phyloP scores from a whole-genome alignment of 2,888 invertebrate genomes.

The Anagyrus pseudococci region DNA sequence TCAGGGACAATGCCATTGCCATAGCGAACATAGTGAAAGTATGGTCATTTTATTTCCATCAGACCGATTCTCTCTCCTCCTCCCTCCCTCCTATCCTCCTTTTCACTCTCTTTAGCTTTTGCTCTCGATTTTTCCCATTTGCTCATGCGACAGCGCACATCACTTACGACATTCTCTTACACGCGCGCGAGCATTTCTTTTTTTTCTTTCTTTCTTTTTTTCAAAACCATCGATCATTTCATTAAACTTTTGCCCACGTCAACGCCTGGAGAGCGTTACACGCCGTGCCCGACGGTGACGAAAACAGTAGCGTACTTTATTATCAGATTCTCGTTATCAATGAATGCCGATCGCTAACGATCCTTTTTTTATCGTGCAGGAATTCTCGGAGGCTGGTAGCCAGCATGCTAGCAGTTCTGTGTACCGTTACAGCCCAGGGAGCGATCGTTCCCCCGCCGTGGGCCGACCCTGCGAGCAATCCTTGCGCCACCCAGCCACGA shows the following conservation, averaged over 20 bases:
- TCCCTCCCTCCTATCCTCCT: not conserved
- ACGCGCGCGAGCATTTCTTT: too few relatives aligned
- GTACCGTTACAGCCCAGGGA: conserved; percentile 63
- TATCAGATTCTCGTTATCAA: too few relatives aligned
- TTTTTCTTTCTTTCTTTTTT: too few relatives aligned
- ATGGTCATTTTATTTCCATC: conserved; percentile 54
- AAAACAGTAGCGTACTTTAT: too few relatives aligned
- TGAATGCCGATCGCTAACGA: too few relatives aligned
- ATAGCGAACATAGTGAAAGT: conserved; percentile 60
- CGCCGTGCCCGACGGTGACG: not conserved
- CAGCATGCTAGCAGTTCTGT: conserved; percentile 3
- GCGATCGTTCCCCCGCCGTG: conserved; percentile 84
- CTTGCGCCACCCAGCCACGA: conserved; percentile 79
- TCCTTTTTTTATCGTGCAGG: too few relatives aligned
- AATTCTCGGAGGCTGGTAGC: too few relatives aligned
- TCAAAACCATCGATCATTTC: too few relatives aligned
- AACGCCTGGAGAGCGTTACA: too few relatives aligned
- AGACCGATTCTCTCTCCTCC: not conserved
- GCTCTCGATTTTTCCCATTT: conserved; percentile 27
- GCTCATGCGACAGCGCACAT: not conserved
- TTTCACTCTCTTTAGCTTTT: not conserved
- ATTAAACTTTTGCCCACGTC: too few relatives aligned
- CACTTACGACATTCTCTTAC: too few relatives aligned
- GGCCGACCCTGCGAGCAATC: conserved; percentile 83
- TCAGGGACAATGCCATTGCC: conserved; percentile 61